Percentiles rank a stretch among this genome's conserved stretches.
Conservation (phyloP, 2,888 invertebrate genomes). For the Ceratothoa steindachneri region DNA sequence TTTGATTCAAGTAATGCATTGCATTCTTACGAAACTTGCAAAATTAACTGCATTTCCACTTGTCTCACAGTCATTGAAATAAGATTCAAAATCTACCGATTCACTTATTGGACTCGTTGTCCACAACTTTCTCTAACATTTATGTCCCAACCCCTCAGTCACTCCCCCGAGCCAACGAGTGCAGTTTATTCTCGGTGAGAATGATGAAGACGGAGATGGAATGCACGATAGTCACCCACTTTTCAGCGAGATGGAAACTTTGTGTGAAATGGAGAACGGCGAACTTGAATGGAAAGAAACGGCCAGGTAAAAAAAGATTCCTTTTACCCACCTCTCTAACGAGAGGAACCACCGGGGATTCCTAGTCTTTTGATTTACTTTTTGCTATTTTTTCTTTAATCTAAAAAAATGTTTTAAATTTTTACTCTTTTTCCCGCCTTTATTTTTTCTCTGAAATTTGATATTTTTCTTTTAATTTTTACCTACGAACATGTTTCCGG, state of each 20-base stretch:
- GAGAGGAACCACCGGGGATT: not conserved
- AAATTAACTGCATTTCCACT: too few relatives aligned
- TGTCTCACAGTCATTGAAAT: too few relatives aligned
- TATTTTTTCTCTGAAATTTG: not conserved
- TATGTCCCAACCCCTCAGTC: too few relatives aligned
- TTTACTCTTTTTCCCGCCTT: not conserved
- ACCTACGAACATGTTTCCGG: too few relatives aligned
- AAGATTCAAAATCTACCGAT: too few relatives aligned
- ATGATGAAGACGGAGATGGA: constrained; percentile 70
- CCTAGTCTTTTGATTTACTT: not conserved
- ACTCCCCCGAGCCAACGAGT: constrained; percentile 93
- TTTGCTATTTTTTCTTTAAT: not conserved
- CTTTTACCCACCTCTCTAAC: not conserved
- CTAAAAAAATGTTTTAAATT: not conserved
- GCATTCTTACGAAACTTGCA: too few relatives aligned
- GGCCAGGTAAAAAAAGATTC: constrained; percentile 63
- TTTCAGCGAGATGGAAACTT: constrained; percentile 96
- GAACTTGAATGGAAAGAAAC: constrained; percentile 97
- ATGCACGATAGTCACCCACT: constrained; percentile 75
- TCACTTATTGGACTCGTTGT: too few relatives aligned
- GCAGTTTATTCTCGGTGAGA: constrained; percentile 93
- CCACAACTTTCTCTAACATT: too few relatives aligned
- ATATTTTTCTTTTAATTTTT: too few relatives aligned
- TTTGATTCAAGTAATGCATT: too few relatives aligned
- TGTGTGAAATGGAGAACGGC: constrained; percentile 73